Base-by-base conservation (phyloP, 2,797 vertebrate genomes). In the Myotis planiceps region DNA sequence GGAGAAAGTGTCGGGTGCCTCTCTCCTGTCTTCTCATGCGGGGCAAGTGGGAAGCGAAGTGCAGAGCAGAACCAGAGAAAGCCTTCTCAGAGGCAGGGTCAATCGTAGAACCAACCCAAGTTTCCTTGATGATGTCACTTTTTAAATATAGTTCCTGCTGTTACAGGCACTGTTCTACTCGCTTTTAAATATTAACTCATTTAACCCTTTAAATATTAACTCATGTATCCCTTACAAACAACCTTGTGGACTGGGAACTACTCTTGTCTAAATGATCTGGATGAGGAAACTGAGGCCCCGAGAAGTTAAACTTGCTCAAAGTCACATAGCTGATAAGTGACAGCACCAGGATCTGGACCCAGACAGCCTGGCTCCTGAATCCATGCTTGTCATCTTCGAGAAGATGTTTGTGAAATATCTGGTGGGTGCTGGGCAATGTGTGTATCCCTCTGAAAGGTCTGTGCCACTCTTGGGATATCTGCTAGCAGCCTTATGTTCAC, bases 191-290 rank as follows among this genome's bases (percentile, higher is more conserved):
- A 90, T 55, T 83, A 90, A 91, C 39, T 75, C 25, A 51, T 87
- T 90, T 78, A 47, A 74, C 55, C 27, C 63, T 96, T 91, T 88
- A 78, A 90, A 86, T 82, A 81, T 63, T 42, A 93, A 80, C 21
- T 79, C 37, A 53, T 83, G 63, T 66, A 55, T 69, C 39, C 19
- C 76, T 86, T 55, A 75, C 23, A 71, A 71, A 66, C 49, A 68
- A 37, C 63, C 4, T 47, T 53, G 2, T 53, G 55, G 82, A 23
- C 63, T 79, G 69, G 68, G 69, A 92, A 82, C 29, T 72, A 45
- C 39, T 74, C 25, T 85, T 68, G 49, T 49, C 68, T 95, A 58
- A 93, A 65, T 95, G 92, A 78, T 49, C 47, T 63, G 49, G 79
- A 55, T 63, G 32, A 85, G 19, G 37, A 92, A 78, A 78, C 53